Evolutionary conservation across 2,888 invertebrate species (phyloP), one percentile per base, ranked within the genome.

Genomic region (Phalangium opilio): DNA sequence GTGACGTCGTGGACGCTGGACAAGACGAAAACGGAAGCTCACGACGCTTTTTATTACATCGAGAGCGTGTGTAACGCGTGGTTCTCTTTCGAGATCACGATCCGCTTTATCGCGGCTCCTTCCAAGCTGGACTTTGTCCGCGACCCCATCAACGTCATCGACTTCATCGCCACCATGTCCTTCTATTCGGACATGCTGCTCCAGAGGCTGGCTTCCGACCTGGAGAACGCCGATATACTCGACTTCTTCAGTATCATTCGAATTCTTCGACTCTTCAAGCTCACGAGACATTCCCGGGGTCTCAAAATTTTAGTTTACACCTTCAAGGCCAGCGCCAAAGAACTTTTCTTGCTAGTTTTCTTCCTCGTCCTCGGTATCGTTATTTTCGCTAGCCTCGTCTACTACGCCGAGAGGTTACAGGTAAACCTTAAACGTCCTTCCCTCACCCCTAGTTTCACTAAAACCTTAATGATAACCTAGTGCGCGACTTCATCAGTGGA

Each of bases 51-150:
- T 74, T 93, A 93, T 74, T 95, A 93, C 74, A 87, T 95, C 64
- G 95, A 96, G 72, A 91, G 90, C 73, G 80, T 93, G 58, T 95
- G 95, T 73, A 95, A 95, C 70, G 87, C 95, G 53, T 99, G 98
- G 98, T 99, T 98, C 72, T 95, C 95, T 33, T 77, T 96, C 63
- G 95, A 96, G 69, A 91, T 98, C 66, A 75, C 93, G 61, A 70
- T 83, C 52, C 77, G 93, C 54, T 89, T 95, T 72, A 81, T 90
- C 61, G 86, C 91, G 45, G 83, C 86, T 57, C 91, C 91, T 32
- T 86, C 83, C 66, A 91, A 90, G 69, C 83, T 85, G 67, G 83
- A 83, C 64, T 98, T 96, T 73, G 77, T 95, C 81, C 64, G 83
- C 67, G 87, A 70, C 42, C 93, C 93, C 53, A 91, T 95, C 62